Percentiles rank a stretch among this genome's conserved stretches.
Conservation (phyloP, 2,888 invertebrate genomes). For the Orthosia cruda region DNA sequence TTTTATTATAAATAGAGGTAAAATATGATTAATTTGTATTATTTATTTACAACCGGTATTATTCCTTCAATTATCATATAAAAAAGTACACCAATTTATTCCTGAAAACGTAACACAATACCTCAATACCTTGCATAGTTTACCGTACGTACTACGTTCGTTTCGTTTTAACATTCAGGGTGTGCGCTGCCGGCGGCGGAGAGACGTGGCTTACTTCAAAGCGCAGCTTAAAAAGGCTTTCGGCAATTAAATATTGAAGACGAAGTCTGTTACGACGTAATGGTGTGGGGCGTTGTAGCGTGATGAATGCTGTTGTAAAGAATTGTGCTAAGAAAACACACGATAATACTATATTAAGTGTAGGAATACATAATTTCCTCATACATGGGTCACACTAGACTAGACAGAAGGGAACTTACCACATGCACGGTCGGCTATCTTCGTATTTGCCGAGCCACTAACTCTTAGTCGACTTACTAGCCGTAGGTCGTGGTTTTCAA, state of each 20-base stretch:
- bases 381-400: too few relatives aligned
- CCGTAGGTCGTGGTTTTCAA: too few relatives aligned
- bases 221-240: conserved; percentile 74
- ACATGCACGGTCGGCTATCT: too few relatives aligned
- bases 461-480: too few relatives aligned
- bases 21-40: too few relatives aligned
- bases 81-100: background rate
- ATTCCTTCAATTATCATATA: background rate
- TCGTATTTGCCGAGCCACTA: too few relatives aligned
- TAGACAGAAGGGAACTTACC: too few relatives aligned
- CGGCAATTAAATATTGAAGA: conserved; percentile 77
- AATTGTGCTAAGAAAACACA: background rate
- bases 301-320: conserved; percentile 1
- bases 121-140: conserved; percentile 19
- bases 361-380: too few relatives aligned
- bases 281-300: conserved; percentile 45
- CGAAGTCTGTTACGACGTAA: conserved; percentile 56
- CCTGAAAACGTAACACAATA: conserved; percentile 1
- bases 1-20: too few relatives aligned
- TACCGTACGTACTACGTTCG: conserved; percentile 34
- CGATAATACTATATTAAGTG: too few relatives aligned
- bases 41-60: too few relatives aligned
- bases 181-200: conserved; percentile 51
- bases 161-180: conserved; percentile 66
- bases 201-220: conserved; percentile 69